Conservation (phyloP, 2,888 invertebrate species). For the Abscondita cerata region DNA sequence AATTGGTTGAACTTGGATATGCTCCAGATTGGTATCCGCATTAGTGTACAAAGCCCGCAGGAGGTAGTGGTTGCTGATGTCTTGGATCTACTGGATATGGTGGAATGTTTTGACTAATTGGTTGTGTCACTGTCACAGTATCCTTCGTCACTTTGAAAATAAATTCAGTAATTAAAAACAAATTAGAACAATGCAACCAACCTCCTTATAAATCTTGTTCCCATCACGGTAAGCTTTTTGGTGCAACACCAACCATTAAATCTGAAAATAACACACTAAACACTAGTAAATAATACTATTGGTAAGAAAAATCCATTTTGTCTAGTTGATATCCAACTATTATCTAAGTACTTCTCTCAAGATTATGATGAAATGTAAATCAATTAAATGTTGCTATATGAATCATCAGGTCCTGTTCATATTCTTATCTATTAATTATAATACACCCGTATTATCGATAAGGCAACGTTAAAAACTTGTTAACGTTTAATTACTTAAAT, state of each 20-base stretch:
- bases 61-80: conserved; percentile 11
- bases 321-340: background rate
- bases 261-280: conserved; percentile 41
- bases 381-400: conserved; percentile 1
- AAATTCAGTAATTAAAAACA: no score
- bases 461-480: no score
- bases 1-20: conserved; percentile 15
- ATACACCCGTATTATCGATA: no score
- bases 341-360: background rate
- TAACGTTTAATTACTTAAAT: no score
- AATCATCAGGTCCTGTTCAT: conserved; percentile 8
- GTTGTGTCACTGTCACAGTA: conserved; percentile 23
- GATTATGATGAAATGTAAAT: background rate
- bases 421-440: no score
- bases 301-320: conserved; percentile 41
- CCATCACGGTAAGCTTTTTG: conserved; percentile 40
- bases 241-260: conserved; percentile 44
- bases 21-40: conserved; percentile 25
- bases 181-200: conserved; percentile 27
- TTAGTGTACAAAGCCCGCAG: conserved; percentile 21
- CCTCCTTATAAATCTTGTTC: conserved; percentile 40
- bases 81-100: conserved; percentile 25
- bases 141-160: no score
- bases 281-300: conserved; percentile 38
- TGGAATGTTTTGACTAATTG: conserved; percentile 15